Evolutionary conservation across 2,113 vertebrate species (phyloP).

Genomic region (Ammospiza nelsoni): DNA sequence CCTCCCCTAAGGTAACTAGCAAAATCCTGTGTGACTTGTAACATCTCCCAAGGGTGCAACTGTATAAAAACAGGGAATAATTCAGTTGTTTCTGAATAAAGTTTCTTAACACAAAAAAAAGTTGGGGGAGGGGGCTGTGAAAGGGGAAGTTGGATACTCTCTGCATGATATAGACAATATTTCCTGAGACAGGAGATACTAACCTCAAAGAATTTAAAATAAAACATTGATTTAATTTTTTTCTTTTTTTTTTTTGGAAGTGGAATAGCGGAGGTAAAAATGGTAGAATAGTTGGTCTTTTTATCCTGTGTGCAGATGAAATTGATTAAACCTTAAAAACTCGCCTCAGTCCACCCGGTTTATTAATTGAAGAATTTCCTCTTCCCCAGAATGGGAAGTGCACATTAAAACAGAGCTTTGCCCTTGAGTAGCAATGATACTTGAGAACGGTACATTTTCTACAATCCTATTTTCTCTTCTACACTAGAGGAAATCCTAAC

Average conservation of each 20-base stretch:
- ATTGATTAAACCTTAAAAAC: slow-evolving; percentile 83
- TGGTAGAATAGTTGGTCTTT: slow-evolving; percentile 80
- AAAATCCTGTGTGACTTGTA: slow-evolving; percentile 58
- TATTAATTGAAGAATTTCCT: slow-evolving; percentile 91
- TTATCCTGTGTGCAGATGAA: slow-evolving; percentile 82
- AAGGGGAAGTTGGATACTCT: slow-evolving; percentile 54
- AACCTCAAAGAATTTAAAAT: slow-evolving; percentile 83
- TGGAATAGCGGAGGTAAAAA: slow-evolving; percentile 48
- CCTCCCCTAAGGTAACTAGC: slow-evolving; percentile 41
- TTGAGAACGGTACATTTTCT: slow-evolving; percentile 77
- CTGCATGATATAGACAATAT: slow-evolving; percentile 80
- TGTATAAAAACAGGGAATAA: slow-evolving; percentile 61
- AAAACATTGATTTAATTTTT: slow-evolving; percentile 78
- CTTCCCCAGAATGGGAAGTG: slow-evolving; percentile 84
- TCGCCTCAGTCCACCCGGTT: slow-evolving; percentile 83
- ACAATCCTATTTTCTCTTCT: slow-evolving; percentile 81
- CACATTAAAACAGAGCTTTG: slow-evolving; percentile 80
- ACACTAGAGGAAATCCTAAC: slow-evolving; percentile 79
- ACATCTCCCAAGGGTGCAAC: slow-evolving; percentile 62
- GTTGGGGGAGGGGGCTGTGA: background rate
- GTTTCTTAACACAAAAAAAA: slow-evolving; percentile 49
- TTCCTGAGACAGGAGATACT: slow-evolving; percentile 86
- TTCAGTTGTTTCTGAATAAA: slow-evolving; percentile 68
- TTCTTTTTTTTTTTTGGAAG: slow-evolving; percentile 60
- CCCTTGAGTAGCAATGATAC: slow-evolving; percentile 80